A percentile compares a stretch with the other conserved stretches of the same genome.
phyloP scores from a whole-genome alignment of 2,888 invertebrate genomes.

The Nesidiocoris tenuis region DNA sequence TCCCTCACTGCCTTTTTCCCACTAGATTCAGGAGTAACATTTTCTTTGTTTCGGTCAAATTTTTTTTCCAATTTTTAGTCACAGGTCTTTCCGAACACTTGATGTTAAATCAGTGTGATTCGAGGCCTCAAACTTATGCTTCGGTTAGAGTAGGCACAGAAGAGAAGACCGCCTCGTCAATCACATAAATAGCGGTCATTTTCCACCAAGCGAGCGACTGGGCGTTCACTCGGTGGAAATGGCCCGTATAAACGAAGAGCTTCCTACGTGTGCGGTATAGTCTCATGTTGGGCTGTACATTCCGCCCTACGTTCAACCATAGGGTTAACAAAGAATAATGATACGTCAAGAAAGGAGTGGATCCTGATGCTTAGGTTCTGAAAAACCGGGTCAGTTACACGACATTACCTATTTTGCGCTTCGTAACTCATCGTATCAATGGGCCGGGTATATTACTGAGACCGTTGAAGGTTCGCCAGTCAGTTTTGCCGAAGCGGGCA shows the following conservation, averaged over 20 bases:
- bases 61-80: no score
- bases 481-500: neutral
- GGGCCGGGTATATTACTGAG: conserved; percentile 2
- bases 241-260: neutral
- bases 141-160: no score
- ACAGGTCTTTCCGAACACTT: no score
- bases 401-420: conserved; percentile 22
- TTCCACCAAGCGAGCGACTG: neutral
- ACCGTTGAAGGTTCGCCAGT: neutral
- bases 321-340: neutral
- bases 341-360: neutral
- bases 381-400: neutral
- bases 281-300: no score
- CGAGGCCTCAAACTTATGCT: no score
- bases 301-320: neutral
- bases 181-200: neutral
- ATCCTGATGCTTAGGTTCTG: neutral
- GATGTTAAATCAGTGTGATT: no score
- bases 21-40: no score
- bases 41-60: no score
- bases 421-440: conserved; percentile 13
- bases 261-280: neutral
- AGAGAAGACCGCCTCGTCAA: neutral
- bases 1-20: no score
- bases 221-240: neutral